Conservation (phyloP, 1,140 invertebrate genomes). For the Bombus waltoni region DNA sequence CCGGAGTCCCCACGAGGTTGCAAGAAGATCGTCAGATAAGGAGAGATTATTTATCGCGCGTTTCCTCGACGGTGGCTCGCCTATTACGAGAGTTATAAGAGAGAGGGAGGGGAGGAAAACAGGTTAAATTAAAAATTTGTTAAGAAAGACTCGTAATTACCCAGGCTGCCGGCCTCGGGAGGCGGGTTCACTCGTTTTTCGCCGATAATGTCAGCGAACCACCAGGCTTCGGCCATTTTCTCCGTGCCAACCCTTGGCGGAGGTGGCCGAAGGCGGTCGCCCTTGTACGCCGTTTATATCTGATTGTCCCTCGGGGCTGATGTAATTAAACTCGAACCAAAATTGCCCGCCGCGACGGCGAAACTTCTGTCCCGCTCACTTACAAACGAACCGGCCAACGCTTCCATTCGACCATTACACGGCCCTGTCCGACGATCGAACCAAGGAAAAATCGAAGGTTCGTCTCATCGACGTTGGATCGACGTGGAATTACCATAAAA, state of each 20-base stretch:
- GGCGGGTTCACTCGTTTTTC: constrained; percentile 59
- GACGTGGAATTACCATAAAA: background rate
- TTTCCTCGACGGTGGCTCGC: background rate
- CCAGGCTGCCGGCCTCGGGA: constrained; percentile 31
- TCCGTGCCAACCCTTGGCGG: constrained; percentile 59
- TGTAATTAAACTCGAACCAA: constrained; percentile 76
- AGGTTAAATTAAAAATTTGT: constrained; percentile 74
- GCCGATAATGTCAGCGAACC: constrained; percentile 59
- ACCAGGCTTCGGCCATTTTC: constrained; percentile 59
- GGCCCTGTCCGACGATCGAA: constrained; percentile 31
- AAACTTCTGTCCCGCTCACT: constrained; percentile 65
- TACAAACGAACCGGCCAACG: constrained; percentile 50
- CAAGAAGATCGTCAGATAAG: constrained; percentile 11
- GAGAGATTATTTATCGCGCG: constrained; percentile 40
- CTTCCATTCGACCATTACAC: constrained; percentile 57
- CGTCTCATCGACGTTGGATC: too few species aligned
- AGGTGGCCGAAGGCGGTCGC: constrained; percentile 64
- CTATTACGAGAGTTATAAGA: background rate
- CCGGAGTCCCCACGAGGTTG: too few species aligned
- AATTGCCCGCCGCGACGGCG: constrained; percentile 65
- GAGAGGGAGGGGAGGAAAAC: background rate
- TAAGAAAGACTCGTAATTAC: constrained; percentile 71
- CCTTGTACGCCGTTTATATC: constrained; percentile 69
- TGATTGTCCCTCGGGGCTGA: constrained; percentile 71
- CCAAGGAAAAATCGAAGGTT: background rate